Base-by-base conservation (phyloP, 92 coral and sea anemone genomes). In the Virgularia gustaviana region DNA sequence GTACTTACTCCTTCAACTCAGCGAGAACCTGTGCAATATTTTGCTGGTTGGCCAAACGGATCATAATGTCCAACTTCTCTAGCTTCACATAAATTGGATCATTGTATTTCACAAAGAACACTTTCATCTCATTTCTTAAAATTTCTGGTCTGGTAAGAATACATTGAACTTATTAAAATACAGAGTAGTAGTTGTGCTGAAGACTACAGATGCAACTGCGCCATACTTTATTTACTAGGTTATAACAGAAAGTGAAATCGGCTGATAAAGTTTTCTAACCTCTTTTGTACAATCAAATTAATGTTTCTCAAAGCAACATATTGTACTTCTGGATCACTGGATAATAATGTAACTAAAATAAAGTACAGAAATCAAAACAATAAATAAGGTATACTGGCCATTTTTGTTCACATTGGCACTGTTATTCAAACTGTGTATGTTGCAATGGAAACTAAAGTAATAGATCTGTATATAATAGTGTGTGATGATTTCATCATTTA, bases 61-160 rank as follows among this genome's bases (percentile, higher is more conserved):
- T 94, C 99, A 94, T 94, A 18, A 94, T 94, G 85, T 94, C 99
- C 15, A 94, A 82, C 77, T 94, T 94, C 68, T 94, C 99, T 30
- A 94, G 96, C 70, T 94, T 94, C 35, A 94, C 99, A 71, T 94
- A 94, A 77, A 94, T 94, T 22, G 99, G 99, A 57, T 94, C 99
- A 75, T 94, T 94, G 77, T 94, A 94, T 80, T 94, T 94, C 36
- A 94, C 99, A 82, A 94, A 94, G 87, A 94, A 94, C 36, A 94
- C 99, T 76, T 94, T 94, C 99, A 94, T 94, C 82, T 94, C 99
- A 87, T 85, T 94, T 83, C 86, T 84, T 45, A 94, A 82, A 76
- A 94, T 94, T 52, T 94, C 99, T 23, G 95, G 85, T 63, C 97
- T 92, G 31, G n/a, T n/a, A n/a, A n/a, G n/a, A n/a, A n/a, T n/a